These are phyloP conservation scores for Amphipoea lucens DNA, from an alignment of 2,888 invertebrate genomes.

Conservation along the genomic window DNA sequence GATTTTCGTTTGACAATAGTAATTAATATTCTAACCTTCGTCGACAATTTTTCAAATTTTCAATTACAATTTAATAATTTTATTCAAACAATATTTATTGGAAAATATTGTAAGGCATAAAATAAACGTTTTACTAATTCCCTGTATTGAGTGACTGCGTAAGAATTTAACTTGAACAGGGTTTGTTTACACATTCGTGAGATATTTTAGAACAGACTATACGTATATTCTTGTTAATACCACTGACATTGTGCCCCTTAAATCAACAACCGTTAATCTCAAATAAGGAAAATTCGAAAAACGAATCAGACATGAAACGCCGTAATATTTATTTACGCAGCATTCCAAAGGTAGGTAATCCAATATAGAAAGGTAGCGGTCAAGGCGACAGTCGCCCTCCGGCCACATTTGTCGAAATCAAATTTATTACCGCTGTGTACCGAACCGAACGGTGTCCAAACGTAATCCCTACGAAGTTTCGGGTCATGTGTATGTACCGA, in stretches of 20 bases:
- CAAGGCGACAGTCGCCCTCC: constrained; percentile 60
- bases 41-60: too few species aligned
- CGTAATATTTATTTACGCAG: constrained; percentile 58
- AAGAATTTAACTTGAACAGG: background rate
- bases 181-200: too few species aligned
- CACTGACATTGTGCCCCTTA: constrained; percentile 16
- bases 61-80: too few species aligned
- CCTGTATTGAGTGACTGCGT: too few species aligned
- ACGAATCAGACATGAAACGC: constrained; percentile 50
- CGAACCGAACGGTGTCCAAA: constrained; percentile 71
- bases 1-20: too few species aligned
- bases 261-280: constrained; percentile 41
- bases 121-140: too few species aligned
- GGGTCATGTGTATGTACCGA: constrained; percentile 56
- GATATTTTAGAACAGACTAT: background rate
- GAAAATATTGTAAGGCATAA: too few species aligned
- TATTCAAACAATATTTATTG: too few species aligned
- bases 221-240: background rate
- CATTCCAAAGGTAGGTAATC: constrained; percentile 59
- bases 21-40: too few species aligned
- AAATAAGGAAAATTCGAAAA: constrained; percentile 51
- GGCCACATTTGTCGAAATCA: constrained; percentile 68
- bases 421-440: constrained; percentile 69
- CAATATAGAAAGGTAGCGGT: constrained; percentile 65
- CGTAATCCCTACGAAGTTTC: constrained; percentile 67